phyloP scores from a whole-genome alignment of 1,140 invertebrate species.

The Marisa cornuarietis region DNA sequence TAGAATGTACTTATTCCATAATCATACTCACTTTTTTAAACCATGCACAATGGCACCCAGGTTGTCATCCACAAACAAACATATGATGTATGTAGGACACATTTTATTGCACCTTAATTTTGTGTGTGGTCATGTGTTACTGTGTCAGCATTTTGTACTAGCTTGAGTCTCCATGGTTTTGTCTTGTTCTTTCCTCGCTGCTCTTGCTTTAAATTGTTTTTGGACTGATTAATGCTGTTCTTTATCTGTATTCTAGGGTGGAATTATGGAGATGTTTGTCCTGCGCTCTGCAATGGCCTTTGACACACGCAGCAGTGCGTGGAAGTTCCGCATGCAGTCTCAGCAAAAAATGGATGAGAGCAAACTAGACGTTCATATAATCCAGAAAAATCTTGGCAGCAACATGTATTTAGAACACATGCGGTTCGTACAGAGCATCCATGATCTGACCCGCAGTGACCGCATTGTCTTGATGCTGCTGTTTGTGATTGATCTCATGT shows the following conservation, averaged over 20 bases:
- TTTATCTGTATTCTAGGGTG: constrained; percentile 68
- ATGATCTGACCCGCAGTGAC: constrained; percentile 73
- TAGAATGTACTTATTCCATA: too few relatives aligned
- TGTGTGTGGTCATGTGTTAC: too few relatives aligned
- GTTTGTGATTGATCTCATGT: constrained; percentile 88
- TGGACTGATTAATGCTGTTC: constrained; percentile 10
- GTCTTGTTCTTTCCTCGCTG: not conserved
- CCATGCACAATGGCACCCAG: too few relatives aligned
- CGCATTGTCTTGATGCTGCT: constrained; percentile 89
- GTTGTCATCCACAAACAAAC: too few relatives aligned
- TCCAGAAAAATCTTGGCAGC: constrained; percentile 71
- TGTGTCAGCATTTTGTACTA: too few relatives aligned
- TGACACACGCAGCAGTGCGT: constrained; percentile 78
- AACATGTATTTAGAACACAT: constrained; percentile 55
- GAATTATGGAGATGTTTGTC: constrained; percentile 92
- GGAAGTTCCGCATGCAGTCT: constrained; percentile 71
- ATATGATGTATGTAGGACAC: too few relatives aligned
- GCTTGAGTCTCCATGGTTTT: not conserved
- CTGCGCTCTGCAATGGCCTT: constrained; percentile 87
- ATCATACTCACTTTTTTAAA: too few relatives aligned
- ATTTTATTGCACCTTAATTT: too few relatives aligned
- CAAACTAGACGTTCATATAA: constrained; percentile 80
- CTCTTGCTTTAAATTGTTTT: not conserved
- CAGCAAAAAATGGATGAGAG: constrained; percentile 17
- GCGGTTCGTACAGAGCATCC: constrained; percentile 50